These are phyloP conservation scores for Branchipolynoe longqiensis DNA, from an alignment of 2,888 invertebrate species.

Conservation along the genomic window DNA sequence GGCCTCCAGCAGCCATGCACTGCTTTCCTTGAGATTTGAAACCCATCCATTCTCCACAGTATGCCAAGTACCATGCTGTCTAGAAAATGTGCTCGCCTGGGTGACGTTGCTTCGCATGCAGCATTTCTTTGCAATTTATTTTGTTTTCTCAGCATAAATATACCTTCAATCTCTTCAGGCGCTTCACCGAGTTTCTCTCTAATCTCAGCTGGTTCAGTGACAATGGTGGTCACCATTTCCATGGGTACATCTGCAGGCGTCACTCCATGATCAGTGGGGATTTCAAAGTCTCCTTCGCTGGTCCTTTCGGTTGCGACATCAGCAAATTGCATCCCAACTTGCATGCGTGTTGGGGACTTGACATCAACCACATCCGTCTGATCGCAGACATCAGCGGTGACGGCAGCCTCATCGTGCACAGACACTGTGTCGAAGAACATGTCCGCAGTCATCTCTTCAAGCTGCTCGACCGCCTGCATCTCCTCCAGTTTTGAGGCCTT, in stretches of 20 bases:
- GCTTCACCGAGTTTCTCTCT: constrained; percentile 36
- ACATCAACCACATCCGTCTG: not conserved
- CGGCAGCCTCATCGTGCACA: constrained; percentile 1
- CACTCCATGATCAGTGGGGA: constrained; percentile 34
- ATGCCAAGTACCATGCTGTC: constrained; percentile 21
- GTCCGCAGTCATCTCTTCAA: constrained; percentile 59
- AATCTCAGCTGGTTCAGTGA: not conserved
- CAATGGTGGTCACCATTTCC: constrained; percentile 12
- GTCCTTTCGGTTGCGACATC: constrained; percentile 42
- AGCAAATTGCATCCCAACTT: constrained; percentile 17
- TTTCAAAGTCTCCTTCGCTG: constrained; percentile 58
- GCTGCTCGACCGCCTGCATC: constrained; percentile 46
- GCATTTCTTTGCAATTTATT: not conserved
- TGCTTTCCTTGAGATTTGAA: not conserved
- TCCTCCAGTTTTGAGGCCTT: constrained; percentile 30
- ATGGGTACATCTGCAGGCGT: constrained; percentile 42
- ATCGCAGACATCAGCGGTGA: not conserved
- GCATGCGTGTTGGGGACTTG: not conserved
- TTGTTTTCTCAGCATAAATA: not conserved
- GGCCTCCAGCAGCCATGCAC: constrained; percentile 9
- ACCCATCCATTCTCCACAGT: too few species aligned
- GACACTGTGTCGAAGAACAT: constrained; percentile 7
- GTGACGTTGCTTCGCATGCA: too few species aligned
- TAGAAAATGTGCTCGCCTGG: not conserved
- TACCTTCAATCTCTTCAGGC: constrained; percentile 56